phyloP scores from a whole-genome alignment of 1,140 invertebrate genomes.

The Hermatobates lingyangjiaoensis region DNA sequence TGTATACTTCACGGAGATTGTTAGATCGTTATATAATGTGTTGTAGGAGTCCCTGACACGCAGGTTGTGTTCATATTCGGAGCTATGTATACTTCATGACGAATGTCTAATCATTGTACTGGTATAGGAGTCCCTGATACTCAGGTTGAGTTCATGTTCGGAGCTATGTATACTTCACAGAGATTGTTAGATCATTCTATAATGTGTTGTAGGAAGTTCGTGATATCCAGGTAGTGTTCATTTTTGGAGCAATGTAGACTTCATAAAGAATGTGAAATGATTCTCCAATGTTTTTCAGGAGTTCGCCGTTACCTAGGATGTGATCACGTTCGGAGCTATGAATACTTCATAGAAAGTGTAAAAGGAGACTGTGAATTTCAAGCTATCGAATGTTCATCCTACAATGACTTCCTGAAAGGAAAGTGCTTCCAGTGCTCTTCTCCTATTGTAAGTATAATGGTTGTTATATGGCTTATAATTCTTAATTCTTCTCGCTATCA shows the following conservation, averaged over 20 bases:
- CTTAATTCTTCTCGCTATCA: background rate
- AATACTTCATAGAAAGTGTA: conserved; percentile 73
- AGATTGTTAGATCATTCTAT: too few species aligned
- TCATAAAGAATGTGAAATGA: too few species aligned
- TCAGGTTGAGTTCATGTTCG: conserved; percentile 68
- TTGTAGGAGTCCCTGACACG: too few species aligned
- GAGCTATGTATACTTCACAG: too few species aligned
- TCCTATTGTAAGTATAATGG: background rate
- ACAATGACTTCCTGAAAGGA: conserved; percentile 49
- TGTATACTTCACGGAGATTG: too few species aligned
- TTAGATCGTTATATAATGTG: too few species aligned
- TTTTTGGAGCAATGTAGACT: too few species aligned
- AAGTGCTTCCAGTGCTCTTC: conserved; percentile 46
- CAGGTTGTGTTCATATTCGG: too few species aligned
- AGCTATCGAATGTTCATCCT: conserved; percentile 57
- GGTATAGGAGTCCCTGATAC: conserved; percentile 46
- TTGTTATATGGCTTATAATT: background rate
- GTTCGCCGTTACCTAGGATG: conserved; percentile 60
- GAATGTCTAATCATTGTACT: too few species aligned
- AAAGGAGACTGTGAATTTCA: conserved; percentile 51
- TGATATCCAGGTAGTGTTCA: too few species aligned
- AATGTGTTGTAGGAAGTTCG: too few species aligned
- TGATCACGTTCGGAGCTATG: conserved; percentile 65
- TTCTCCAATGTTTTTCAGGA: conserved; percentile 32
- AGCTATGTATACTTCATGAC: too few species aligned